phyloP scores from a whole-genome alignment of 2,888 invertebrate species.

The Leptinotarsa juncta region DNA sequence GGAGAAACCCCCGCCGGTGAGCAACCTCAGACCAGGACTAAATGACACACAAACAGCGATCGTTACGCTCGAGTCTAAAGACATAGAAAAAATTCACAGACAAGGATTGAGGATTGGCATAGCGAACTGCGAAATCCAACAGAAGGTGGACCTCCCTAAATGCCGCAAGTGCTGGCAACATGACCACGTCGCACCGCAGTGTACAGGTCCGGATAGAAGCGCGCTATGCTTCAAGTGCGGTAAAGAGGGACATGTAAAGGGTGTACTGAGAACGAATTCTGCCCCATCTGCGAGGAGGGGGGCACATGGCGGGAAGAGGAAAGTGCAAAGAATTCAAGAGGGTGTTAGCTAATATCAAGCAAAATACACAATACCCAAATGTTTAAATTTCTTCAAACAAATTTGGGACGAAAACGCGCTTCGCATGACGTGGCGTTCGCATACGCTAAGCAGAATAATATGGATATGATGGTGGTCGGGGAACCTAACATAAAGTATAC shows the following conservation, averaged over 20 bases:
- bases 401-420: too few species aligned
- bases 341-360: neutral
- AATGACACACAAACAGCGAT: neutral
- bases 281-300: neutral
- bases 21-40: neutral
- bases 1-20: neutral
- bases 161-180: conserved; percentile 30
- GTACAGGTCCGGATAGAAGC: conserved; percentile 29
- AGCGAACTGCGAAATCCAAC: conserved; percentile 9
- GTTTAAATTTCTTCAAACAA: too few species aligned
- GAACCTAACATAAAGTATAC: too few species aligned
- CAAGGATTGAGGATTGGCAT: conserved; percentile 3
- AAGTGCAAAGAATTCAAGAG: neutral
- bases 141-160: neutral
- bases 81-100: neutral
- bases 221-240: conserved; percentile 30
- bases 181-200: conserved; percentile 25
- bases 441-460: too few species aligned
- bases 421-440: too few species aligned
- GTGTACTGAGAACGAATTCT: neutral
- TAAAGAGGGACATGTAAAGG: conserved; percentile 19
- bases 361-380: too few species aligned
- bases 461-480: too few species aligned
- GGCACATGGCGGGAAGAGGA: neutral
- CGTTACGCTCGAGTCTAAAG: neutral